These are phyloP conservation scores for Sussaba pulchella DNA, from an alignment of 2,888 invertebrate species.

Conservation along the genomic window DNA sequence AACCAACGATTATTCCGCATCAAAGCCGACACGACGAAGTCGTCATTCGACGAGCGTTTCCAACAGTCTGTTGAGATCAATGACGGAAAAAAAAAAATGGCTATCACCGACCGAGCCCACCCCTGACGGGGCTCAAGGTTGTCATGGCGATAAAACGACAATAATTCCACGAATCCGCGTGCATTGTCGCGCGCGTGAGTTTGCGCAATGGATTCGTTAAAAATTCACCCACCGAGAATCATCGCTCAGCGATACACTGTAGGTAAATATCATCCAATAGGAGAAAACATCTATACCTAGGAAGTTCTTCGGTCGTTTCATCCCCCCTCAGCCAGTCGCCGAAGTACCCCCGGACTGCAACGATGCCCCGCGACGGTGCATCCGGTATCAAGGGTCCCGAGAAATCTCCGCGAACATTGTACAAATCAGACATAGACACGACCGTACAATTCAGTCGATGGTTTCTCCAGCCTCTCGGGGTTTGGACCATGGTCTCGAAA, in stretches of 20 bases:
- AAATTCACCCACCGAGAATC: too few species aligned
- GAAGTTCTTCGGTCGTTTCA: background rate
- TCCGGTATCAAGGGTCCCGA: background rate
- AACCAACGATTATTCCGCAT: too few species aligned
- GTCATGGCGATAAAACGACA: background rate
- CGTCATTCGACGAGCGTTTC: background rate
- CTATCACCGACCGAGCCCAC: too few species aligned
- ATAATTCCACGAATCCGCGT: too few species aligned
- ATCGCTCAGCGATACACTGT: too few species aligned
- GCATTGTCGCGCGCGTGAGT: background rate
- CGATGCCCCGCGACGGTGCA: background rate
- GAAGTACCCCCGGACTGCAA: background rate
- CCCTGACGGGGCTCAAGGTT: background rate
- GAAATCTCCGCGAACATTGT: background rate
- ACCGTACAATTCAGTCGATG: slow-evolving; percentile 50
- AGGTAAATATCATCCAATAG: background rate
- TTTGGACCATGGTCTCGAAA: slow-evolving; percentile 57
- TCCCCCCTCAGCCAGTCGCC: background rate
- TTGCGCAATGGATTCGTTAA: background rate
- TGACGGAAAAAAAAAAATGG: background rate
- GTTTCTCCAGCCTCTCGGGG: slow-evolving; percentile 42
- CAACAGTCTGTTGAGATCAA: background rate
- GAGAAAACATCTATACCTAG: background rate
- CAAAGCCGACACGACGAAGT: too few species aligned
- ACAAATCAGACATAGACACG: slow-evolving; percentile 26